A percentile compares a stretch with the other conserved stretches of the same genome.
These are phyloP conservation scores for Galaxea fascicularis DNA, from an alignment of 92 coral and sea anemone genomes.

Conservation along the genomic window DNA sequence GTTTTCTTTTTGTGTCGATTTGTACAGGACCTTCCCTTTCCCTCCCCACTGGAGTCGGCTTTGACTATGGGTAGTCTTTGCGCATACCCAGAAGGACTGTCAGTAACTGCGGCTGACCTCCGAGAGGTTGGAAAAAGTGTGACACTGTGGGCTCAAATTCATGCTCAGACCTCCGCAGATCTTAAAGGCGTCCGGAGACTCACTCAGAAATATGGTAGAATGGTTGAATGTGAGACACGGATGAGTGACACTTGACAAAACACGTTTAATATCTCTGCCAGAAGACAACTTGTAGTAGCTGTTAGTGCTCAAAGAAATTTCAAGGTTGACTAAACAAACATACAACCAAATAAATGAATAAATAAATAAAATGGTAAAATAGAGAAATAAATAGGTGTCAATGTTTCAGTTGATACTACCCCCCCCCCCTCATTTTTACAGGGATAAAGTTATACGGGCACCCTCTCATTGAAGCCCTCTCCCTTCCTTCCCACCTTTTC, in stretches of 20 bases:
- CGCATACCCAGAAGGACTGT: conserved; percentile 38
- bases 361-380: no score
- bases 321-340: no score
- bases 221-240: neutral
- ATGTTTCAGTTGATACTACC: no score
- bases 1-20: neutral
- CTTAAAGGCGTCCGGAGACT: conserved; percentile 32
- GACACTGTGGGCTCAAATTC: conserved; percentile 61
- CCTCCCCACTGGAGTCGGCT: conserved; percentile 86
- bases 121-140: conserved; percentile 58
- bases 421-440: no score
- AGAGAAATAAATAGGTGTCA: no score
- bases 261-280: neutral
- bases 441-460: no score
- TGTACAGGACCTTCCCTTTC: conserved; percentile 88
- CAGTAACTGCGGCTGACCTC: conserved; percentile 44
- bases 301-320: no score
- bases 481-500: no score
- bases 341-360: no score
- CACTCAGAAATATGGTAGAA: neutral
- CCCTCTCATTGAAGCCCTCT: no score
- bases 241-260: neutral
- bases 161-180: conserved; percentile 72
- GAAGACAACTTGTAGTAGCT: no score
- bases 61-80: conserved; percentile 75